These are phyloP conservation scores for Sphinx pinastri DNA, from an alignment of 2,888 invertebrate genomes.

Conservation along the genomic window DNA sequence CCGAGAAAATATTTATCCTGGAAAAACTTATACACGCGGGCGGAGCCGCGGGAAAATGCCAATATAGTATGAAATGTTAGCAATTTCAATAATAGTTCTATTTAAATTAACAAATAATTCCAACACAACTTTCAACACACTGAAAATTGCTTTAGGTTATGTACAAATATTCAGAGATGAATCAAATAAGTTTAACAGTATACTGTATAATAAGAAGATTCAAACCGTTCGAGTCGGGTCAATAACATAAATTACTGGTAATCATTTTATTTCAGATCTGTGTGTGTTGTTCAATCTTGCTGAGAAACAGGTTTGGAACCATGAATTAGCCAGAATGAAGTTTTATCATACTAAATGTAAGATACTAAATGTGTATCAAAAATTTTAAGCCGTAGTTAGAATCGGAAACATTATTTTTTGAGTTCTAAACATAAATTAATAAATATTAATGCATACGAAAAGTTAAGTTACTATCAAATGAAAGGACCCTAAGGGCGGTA, in stretches of 20 bases:
- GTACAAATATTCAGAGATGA: conserved; percentile 23
- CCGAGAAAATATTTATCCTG: too few relatives aligned
- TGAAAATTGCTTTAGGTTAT: background rate
- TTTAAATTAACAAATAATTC: background rate
- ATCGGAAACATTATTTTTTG: too few relatives aligned
- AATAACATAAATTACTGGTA: conserved; percentile 20
- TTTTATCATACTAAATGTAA: background rate
- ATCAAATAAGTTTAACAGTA: conserved; percentile 1
- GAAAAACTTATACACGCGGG: too few relatives aligned
- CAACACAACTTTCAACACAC: background rate
- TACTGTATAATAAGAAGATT: background rate
- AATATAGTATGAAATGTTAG: background rate
- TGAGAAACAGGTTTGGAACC: conserved; percentile 1
- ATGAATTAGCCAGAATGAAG: background rate
- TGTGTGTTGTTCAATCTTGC: conserved; percentile 8
- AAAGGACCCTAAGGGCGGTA: too few relatives aligned
- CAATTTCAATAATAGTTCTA: conserved; percentile 3
- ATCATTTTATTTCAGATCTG: conserved; percentile 10
- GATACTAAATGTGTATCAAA: too few relatives aligned
- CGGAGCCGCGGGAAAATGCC: too few relatives aligned
- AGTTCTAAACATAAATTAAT: too few relatives aligned
- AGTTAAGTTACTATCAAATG: background rate
- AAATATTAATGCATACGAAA: too few relatives aligned
- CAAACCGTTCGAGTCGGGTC: conserved; percentile 17
- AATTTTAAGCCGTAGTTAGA: too few relatives aligned